A percentile compares a stretch with the other conserved stretches of the same genome.
Conservation (phyloP, 2,113 vertebrate genomes). For the Lycocorax pyrrhopterus region DNA sequence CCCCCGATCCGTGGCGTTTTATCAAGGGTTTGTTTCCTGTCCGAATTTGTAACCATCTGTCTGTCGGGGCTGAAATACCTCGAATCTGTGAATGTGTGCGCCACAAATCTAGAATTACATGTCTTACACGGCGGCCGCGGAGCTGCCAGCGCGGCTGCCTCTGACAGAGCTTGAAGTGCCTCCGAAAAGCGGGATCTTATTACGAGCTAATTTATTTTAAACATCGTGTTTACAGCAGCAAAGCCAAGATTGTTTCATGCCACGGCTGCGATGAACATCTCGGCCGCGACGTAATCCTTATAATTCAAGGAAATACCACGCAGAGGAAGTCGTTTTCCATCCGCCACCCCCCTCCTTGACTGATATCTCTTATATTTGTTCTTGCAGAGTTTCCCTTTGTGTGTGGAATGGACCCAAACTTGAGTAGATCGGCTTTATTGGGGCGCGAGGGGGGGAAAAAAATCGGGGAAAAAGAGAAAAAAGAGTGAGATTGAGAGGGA, state of each 20-base stretch:
- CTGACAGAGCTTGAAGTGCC: neutral
- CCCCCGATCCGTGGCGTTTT: neutral
- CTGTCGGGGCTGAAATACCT: neutral
- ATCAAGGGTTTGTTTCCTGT: neutral
- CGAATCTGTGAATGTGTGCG: neutral
- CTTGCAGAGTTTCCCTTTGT: conserved; percentile 54
- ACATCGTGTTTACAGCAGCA: neutral
- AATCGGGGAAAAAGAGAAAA: neutral
- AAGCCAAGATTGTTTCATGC: neutral
- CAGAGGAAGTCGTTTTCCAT: neutral
- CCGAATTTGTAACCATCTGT: conserved; percentile 31
- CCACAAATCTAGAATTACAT: conserved; percentile 4
- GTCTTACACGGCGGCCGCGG: neutral
- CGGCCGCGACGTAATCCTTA: neutral
- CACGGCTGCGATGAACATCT: neutral
- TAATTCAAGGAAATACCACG: conserved; percentile 55
- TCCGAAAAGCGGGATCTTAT: neutral
- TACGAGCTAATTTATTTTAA: conserved; percentile 12
- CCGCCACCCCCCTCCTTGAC: neutral
- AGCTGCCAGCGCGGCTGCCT: neutral
- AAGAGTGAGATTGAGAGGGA: neutral
- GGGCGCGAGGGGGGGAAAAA: neutral
- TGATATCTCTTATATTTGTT: conserved; percentile 26
- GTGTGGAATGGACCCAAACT: conserved; percentile 12
- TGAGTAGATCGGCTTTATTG: conserved; percentile 28